Conservation (phyloP, 1,140 invertebrate genomes). For the Zaprionus ghesquierei region DNA sequence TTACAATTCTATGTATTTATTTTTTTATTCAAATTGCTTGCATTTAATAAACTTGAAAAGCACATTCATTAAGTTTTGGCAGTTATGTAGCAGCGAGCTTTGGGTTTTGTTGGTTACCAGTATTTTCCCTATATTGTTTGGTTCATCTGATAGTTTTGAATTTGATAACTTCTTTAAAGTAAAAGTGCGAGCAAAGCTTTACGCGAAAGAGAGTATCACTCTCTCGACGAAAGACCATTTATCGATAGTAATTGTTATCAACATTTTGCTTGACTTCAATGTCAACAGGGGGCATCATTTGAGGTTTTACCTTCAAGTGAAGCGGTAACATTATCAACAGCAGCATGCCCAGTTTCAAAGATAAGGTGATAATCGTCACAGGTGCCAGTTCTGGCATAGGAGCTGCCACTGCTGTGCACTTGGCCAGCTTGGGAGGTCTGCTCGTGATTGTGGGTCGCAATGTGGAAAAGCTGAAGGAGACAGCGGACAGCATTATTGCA, state of each 20-base stretch:
- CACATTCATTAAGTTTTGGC: not conserved
- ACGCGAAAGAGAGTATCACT: not conserved
- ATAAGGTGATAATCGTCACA: constrained; percentile 89
- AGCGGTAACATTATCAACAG: not conserved
- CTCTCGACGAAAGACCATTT: not conserved
- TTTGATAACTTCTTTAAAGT: not conserved
- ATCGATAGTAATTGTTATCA: not conserved
- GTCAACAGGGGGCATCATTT: not conserved
- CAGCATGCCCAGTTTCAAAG: constrained; percentile 83
- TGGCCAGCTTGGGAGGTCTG: constrained; percentile 89
- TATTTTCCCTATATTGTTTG: not conserved
- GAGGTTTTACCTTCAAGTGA: not conserved
- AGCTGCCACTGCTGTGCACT: constrained; percentile 89
- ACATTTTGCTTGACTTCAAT: not conserved
- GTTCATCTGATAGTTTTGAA: not conserved
- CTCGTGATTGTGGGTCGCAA: constrained; percentile 90
- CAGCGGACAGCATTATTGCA: constrained; percentile 84
- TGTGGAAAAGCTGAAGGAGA: constrained; percentile 84
- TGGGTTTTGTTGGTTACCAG: not conserved
- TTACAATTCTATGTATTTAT: not conserved
- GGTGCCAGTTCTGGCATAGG: constrained; percentile 96
- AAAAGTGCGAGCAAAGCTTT: not conserved
- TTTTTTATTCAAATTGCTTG: constrained; percentile 1
- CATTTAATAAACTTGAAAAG: constrained; percentile 35
- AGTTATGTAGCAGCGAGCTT: not conserved